Conservation (phyloP, 1,140 invertebrate species). For the Trachymyrmex cornetzi region DNA sequence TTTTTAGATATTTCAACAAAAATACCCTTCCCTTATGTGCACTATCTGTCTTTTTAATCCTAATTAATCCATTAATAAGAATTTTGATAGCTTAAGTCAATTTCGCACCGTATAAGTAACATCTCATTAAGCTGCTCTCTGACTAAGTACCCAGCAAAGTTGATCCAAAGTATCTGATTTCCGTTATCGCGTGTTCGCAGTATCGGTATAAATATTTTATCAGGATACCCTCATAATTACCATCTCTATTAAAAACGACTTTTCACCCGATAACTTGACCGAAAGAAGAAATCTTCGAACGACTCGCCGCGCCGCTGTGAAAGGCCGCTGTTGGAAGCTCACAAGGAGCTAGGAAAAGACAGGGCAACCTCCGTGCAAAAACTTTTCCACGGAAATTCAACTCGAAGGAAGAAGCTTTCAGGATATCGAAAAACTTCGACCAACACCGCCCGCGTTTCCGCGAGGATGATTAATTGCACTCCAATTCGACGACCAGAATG, state of each 20-base stretch:
- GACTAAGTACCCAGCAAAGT: conserved; percentile 30
- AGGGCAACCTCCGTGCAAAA: conserved; percentile 64
- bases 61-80: no score
- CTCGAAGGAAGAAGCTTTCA: conserved; percentile 76
- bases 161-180: conserved; percentile 33
- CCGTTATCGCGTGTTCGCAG: conserved; percentile 28
- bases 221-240: conserved; percentile 50
- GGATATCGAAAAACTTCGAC: conserved; percentile 79
- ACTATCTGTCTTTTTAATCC: background rate
- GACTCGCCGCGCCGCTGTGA: conserved; percentile 34
- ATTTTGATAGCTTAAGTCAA: conserved; percentile 18
- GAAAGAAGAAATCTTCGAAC: conserved; percentile 47
- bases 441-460: conserved; percentile 69
- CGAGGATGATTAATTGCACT: conserved; percentile 78
- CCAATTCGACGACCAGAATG: conserved; percentile 74
- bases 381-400: conserved; percentile 72
- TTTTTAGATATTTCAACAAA: no score
- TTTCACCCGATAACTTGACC: conserved; percentile 49
- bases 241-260: conserved; percentile 57
- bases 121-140: conserved; percentile 42
- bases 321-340: conserved; percentile 34
- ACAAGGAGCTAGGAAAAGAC: background rate
- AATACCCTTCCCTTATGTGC: no score
- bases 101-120: conserved; percentile 10
- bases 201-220: conserved; percentile 58